Conservation (phyloP, 2,797 vertebrate species). For the Cheirogaleus major region DNA sequence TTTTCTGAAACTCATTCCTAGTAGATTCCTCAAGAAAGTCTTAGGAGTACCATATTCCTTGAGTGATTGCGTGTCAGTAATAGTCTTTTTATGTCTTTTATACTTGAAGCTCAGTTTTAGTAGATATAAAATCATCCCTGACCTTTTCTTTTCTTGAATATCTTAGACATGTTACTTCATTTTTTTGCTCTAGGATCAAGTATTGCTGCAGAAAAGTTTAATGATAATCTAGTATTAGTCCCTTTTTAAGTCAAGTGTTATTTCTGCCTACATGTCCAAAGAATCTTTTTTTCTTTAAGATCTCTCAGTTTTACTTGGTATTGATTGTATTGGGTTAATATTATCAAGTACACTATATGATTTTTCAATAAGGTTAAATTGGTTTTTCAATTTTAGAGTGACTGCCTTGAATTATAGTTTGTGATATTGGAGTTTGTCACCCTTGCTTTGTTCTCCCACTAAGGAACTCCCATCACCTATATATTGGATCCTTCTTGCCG, state of each 20-base stretch:
- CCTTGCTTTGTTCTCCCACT: not conserved
- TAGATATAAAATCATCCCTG: not conserved
- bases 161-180: not conserved
- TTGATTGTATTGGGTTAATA: not conserved
- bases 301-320: not conserved
- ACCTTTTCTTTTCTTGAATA: not conserved
- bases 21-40: not conserved
- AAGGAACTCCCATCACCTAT: not conserved
- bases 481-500: not conserved
- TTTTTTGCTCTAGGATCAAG: not conserved
- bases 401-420: not conserved
- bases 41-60: not conserved
- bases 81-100: not conserved
- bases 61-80: not conserved
- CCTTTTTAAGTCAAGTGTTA: not conserved
- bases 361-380: not conserved
- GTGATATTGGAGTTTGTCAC: not conserved
- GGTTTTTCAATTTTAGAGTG: not conserved
- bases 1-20: not conserved
- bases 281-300: not conserved
- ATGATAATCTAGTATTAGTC: not conserved
- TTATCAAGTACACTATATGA: not conserved
- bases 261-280: not conserved
- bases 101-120: not conserved
- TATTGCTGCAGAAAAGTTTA: not conserved